Conservation (phyloP, 2,113 vertebrate genomes). For the Eurystomus gularis region DNA sequence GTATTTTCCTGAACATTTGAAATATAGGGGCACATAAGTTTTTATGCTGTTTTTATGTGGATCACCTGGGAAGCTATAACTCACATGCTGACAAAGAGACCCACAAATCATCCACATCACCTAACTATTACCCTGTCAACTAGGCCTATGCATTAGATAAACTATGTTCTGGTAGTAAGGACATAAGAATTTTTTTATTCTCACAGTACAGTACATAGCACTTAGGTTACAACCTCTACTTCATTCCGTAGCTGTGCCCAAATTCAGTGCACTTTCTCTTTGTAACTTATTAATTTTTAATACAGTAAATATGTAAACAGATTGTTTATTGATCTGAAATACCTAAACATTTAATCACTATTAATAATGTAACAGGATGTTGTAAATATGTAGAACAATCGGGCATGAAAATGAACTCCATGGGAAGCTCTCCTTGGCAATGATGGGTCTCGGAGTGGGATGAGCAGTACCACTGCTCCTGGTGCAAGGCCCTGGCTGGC, state of each 20-base stretch:
- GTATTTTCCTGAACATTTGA: not conserved
- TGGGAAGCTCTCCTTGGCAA: not conserved
- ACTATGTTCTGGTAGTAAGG: constrained; percentile 32
- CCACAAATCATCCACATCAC: constrained; percentile 44
- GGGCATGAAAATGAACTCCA: constrained; percentile 50
- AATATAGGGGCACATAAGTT: constrained; percentile 23
- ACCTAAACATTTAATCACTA: constrained; percentile 74
- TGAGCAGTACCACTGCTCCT: not conserved
- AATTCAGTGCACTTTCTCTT: constrained; percentile 15
- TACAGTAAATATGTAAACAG: constrained; percentile 73
- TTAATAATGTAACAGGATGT: constrained; percentile 74
- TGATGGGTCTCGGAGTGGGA: not conserved
- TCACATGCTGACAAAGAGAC: constrained; percentile 42
- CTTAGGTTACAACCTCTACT: constrained; percentile 7
- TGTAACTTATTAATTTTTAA: constrained; percentile 70
- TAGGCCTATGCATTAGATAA: constrained; percentile 20
- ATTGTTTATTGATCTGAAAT: constrained; percentile 73
- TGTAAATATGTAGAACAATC: constrained; percentile 70
- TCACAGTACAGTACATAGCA: not conserved
- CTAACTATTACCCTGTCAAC: constrained; percentile 10
- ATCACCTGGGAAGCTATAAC: constrained; percentile 42
- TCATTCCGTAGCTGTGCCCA: not conserved
- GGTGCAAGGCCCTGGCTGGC: not conserved
- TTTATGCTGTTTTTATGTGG: constrained; percentile 46
- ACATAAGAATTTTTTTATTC: constrained; percentile 8